Conservation (phyloP, 2,888 invertebrate species). For the Linnaemya tessellans region DNA sequence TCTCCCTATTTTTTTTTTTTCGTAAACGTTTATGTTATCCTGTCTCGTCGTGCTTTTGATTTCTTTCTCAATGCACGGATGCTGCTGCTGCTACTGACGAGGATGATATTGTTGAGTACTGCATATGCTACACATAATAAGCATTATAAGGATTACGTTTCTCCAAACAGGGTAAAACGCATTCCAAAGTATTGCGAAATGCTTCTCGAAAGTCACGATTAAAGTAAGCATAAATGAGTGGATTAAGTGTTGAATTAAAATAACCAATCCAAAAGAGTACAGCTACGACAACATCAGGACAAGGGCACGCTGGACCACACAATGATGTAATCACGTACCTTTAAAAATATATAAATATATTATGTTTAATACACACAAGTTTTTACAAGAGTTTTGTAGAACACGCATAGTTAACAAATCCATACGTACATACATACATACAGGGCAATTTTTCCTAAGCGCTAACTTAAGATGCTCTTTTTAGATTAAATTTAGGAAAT, state of each 20-base stretch:
- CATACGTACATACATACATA: too few species aligned
- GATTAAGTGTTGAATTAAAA: slow-evolving; percentile 97
- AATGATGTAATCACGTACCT: slow-evolving; percentile 94
- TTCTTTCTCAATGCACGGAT: slow-evolving; percentile 3
- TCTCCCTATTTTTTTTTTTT: not conserved
- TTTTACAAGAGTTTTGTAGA: not conserved
- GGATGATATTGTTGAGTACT: slow-evolving; percentile 46
- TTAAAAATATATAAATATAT: slow-evolving; percentile 30
- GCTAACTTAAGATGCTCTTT: too few species aligned
- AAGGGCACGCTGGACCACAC: slow-evolving; percentile 92
- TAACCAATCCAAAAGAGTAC: slow-evolving; percentile 99
- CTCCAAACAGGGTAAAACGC: slow-evolving; percentile 90
- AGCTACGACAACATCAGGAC: slow-evolving; percentile 93
- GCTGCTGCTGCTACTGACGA: slow-evolving; percentile 25
- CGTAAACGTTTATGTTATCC: not conserved
- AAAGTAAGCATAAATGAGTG: slow-evolving; percentile 97
- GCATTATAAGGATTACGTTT: slow-evolving; percentile 83
- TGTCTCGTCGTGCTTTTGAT: not conserved
- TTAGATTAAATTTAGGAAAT: too few species aligned
- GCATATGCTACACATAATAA: slow-evolving; percentile 82
- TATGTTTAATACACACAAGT: slow-evolving; percentile 3
- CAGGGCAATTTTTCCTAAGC: too few species aligned
- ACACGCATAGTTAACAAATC: too few species aligned
- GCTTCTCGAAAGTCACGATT: slow-evolving; percentile 98
- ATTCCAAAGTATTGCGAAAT: slow-evolving; percentile 95